phyloP scores from a whole-genome alignment of 2,888 invertebrate species.

The Iselma pallidipennis region DNA sequence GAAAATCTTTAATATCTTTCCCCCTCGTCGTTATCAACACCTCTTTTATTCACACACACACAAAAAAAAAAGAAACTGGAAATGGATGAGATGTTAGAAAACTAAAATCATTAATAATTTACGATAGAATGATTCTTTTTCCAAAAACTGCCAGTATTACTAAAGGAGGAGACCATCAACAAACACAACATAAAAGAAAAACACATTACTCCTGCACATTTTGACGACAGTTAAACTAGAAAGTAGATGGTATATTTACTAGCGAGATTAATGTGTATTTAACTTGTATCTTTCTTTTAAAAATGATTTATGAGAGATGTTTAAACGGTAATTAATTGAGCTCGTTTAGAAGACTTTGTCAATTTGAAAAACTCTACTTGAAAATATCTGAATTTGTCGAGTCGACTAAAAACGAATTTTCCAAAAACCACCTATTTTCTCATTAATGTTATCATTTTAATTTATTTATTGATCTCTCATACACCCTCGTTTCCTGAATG shows the following conservation, averaged over 20 bases:
- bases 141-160: not conserved
- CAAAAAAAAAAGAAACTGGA: not conserved
- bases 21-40: not conserved
- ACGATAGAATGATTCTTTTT: not conserved
- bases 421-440: no score
- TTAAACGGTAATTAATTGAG: not conserved
- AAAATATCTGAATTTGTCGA: no score
- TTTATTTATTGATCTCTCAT: no score
- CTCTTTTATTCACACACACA: not conserved
- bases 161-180: not conserved
- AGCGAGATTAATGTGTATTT: not conserved
- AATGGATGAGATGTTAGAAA: not conserved
- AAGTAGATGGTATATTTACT: not conserved
- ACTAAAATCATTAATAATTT: constrained; percentile 4
- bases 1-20: not conserved
- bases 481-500: no score
- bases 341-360: not conserved
- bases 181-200: no score
- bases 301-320: not conserved
- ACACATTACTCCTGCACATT: no score
- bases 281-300: not conserved
- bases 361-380: no score
- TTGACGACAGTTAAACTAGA: not conserved
- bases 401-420: no score
- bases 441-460: no score